Conservation (phyloP, 1,140 invertebrate species). For the Formica exsecta region DNA sequence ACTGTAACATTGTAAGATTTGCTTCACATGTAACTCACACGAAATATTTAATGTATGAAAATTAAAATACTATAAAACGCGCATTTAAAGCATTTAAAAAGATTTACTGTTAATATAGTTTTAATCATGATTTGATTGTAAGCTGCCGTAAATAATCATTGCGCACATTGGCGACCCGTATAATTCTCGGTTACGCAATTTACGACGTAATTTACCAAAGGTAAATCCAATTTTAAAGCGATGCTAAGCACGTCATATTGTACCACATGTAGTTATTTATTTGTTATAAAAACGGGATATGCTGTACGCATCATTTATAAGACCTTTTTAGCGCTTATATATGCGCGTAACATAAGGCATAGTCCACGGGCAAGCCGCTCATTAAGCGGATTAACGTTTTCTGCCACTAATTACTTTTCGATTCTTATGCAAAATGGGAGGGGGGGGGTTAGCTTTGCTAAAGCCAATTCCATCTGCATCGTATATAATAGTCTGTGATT, state of each 20-base stretch:
- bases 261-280: conserved; percentile 53
- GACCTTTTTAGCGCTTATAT: conserved; percentile 14
- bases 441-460: too few species aligned
- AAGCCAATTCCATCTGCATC: conserved; percentile 11
- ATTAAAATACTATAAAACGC: not conserved
- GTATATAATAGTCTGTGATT: conserved; percentile 43
- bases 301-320: not conserved
- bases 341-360: conserved; percentile 27
- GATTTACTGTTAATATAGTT: not conserved
- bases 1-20: not conserved
- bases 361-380: conserved; percentile 38
- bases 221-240: conserved; percentile 56
- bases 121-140: not conserved
- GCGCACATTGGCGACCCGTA: not conserved
- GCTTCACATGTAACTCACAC: not conserved
- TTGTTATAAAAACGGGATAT: conserved; percentile 45
- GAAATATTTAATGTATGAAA: not conserved
- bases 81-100: not conserved
- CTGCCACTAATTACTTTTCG: conserved; percentile 72
- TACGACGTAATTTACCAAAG: conserved; percentile 29
- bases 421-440: conserved; percentile 67
- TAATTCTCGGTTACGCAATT: conserved; percentile 38
- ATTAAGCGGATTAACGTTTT: conserved; percentile 68
- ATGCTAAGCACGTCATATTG: not conserved
- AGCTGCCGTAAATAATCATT: not conserved